Conservation (phyloP, 1,140 invertebrate genomes). For the Drosophila sulfurigaster region DNA sequence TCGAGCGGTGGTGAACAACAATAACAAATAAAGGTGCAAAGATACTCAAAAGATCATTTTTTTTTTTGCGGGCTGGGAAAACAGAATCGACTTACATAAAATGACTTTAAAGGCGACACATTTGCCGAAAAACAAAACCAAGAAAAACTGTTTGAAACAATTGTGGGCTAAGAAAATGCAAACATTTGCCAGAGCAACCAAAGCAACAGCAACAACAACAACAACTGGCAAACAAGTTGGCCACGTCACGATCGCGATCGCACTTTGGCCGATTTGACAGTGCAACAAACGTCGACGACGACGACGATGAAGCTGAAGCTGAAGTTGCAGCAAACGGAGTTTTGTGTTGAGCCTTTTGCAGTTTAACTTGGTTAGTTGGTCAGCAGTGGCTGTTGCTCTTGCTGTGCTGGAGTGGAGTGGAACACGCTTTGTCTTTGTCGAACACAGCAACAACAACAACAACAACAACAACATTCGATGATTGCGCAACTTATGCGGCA, state of each 20-base stretch:
- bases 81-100: constrained; percentile 82
- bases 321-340: constrained; percentile 5
- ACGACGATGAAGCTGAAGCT: constrained; percentile 33
- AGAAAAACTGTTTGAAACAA: constrained; percentile 60
- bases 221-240: constrained; percentile 68
- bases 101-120: constrained; percentile 82
- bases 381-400: constrained; percentile 29
- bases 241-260: constrained; percentile 83
- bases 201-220: constrained; percentile 25
- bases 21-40: constrained; percentile 41
- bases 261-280: constrained; percentile 71
- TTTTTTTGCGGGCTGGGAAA: constrained; percentile 52
- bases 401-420: constrained; percentile 40
- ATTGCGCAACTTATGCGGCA: constrained; percentile 64
- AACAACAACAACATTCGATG: constrained; percentile 16
- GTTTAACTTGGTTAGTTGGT: constrained; percentile 79
- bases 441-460: constrained; percentile 1
- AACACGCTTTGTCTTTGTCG: constrained; percentile 73
- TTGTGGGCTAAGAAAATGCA: constrained; percentile 65
- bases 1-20: not conserved
- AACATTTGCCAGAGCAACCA: constrained; percentile 50
- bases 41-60: constrained; percentile 58
- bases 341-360: constrained; percentile 31
- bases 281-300: constrained; percentile 35
- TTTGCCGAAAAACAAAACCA: constrained; percentile 60